Conservation (phyloP, 2,113 vertebrate species). For the Coptodon bakossiorum region DNA sequence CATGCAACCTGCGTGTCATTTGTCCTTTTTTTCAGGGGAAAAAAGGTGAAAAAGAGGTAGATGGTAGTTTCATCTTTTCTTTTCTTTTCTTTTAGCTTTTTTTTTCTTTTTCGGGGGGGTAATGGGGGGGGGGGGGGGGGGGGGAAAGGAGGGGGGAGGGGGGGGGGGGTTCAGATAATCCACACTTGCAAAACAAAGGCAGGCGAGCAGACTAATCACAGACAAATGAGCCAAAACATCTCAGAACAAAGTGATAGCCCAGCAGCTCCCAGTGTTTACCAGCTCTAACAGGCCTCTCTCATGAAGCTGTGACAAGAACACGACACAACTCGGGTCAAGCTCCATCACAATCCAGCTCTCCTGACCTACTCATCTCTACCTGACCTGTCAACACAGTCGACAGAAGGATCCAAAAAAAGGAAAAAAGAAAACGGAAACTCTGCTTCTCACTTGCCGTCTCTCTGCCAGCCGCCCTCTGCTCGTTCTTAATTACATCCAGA, state of each 20-base stretch:
- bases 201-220: conserved; percentile 30
- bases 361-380: conserved; percentile 22
- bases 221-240: conserved; percentile 45
- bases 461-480: not conserved
- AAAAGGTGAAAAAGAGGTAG: not conserved
- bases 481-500: conserved; percentile 68
- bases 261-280: conserved; percentile 22
- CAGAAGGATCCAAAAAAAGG: not conserved
- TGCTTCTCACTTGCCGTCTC: not conserved
- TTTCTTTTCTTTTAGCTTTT: not conserved
- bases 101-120: not conserved
- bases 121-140: not conserved
- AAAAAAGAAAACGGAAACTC: not conserved
- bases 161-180: conserved; percentile 12
- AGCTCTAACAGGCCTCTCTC: conserved; percentile 25
- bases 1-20: not conserved
- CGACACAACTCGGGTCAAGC: conserved; percentile 20
- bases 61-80: not conserved
- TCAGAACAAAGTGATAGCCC: not conserved
- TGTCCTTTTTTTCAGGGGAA: not conserved
- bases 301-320: conserved; percentile 5
- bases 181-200: conserved; percentile 10
- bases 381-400: conserved; percentile 16
- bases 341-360: conserved; percentile 5
- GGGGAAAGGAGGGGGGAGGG: not conserved